phyloP scores from a whole-genome alignment of 2,797 vertebrate species.

The Liasis olivaceus region DNA sequence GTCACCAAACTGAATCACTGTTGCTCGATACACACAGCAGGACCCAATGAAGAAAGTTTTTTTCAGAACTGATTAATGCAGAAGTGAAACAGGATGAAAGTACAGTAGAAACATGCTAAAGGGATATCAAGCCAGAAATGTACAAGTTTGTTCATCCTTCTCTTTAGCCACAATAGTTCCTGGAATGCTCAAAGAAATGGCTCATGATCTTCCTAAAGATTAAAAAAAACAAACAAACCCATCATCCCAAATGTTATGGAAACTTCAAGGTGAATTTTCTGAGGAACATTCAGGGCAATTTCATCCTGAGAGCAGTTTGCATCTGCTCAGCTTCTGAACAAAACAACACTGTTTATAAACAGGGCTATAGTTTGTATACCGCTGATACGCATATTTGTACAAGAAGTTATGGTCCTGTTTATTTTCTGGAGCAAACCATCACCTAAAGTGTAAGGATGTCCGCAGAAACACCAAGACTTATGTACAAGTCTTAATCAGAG shows the following conservation, averaged over 20 bases:
- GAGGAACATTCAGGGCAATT: constrained; percentile 22
- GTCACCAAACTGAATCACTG: background rate
- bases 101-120: background rate
- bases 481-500: constrained; percentile 63
- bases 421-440: constrained; percentile 70
- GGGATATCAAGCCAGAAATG: background rate
- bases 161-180: background rate
- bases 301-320: constrained; percentile 44
- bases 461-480: constrained; percentile 66
- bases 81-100: background rate
- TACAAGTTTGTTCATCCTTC: background rate
- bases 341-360: constrained; percentile 9
- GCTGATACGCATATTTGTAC: constrained; percentile 61
- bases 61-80: background rate
- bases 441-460: constrained; percentile 64
- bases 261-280: background rate
- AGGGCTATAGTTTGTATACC: constrained; percentile 62
- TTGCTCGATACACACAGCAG: background rate
- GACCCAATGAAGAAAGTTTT: background rate
- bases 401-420: constrained; percentile 67
- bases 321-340: constrained; percentile 54
- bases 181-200: background rate
- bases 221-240: background rate
- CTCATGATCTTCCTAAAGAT: background rate
- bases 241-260: background rate